Conservation (phyloP, 2,888 invertebrate genomes). For the Leptogaster cylindrica region DNA sequence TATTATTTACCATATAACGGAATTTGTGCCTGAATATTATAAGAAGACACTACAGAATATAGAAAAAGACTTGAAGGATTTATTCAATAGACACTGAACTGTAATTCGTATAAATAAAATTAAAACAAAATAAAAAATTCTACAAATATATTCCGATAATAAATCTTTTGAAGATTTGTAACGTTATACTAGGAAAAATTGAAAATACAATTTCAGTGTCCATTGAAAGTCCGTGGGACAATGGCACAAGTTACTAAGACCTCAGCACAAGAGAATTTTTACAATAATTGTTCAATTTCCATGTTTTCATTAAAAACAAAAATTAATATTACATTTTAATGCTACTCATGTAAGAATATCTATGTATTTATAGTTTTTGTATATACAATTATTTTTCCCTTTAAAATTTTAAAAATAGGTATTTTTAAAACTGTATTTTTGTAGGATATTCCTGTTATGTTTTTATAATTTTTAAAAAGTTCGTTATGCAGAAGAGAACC, state of each 20-base stretch:
- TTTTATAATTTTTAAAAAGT: conserved; percentile 10
- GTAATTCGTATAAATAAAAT: conserved; percentile 23
- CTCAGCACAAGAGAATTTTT: conserved; percentile 37
- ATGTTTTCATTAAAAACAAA: conserved; percentile 36
- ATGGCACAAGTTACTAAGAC: conserved; percentile 32
- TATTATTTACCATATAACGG: conserved; percentile 3
- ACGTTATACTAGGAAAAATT: too few relatives aligned
- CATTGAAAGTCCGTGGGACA: neutral
- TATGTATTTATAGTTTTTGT: conserved; percentile 5
- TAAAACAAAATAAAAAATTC: conserved; percentile 10
- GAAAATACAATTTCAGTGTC: conserved; percentile 2
- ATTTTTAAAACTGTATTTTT: conserved; percentile 14
- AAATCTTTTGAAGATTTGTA: conserved; percentile 30
- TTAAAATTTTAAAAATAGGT: neutral
- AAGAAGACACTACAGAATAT: conserved; percentile 23
- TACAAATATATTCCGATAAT: neutral
- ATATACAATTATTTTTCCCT: conserved; percentile 26
- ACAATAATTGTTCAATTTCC: conserved; percentile 24
- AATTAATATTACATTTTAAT: conserved; percentile 14
- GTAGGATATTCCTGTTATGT: neutral
- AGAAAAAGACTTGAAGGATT: neutral
- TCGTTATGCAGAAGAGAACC: conserved; percentile 24
- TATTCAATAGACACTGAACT: conserved; percentile 11
- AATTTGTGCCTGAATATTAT: conserved; percentile 33
- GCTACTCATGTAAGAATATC: conserved; percentile 9